These are phyloP conservation scores for Diaperis boleti DNA, from an alignment of 2,888 invertebrate genomes.

Conservation along the genomic window DNA sequence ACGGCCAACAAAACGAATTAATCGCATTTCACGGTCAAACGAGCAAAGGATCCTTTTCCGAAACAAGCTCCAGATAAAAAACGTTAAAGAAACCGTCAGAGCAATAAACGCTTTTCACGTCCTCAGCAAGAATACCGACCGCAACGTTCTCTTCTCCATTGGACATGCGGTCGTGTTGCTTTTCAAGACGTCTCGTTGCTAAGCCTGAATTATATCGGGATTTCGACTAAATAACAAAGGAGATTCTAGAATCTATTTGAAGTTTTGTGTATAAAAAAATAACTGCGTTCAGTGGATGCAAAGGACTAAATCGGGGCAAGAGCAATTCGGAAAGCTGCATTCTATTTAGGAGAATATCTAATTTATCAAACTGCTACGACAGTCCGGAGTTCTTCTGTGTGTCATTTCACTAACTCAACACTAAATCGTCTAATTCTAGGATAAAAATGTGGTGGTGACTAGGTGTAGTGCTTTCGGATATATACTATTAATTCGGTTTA, in stretches of 20 bases:
- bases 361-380: too few species aligned
- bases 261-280: conserved; percentile 55
- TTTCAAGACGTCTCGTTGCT: conserved; percentile 49
- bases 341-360: too few species aligned
- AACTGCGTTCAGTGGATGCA: too few species aligned
- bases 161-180: conserved; percentile 26
- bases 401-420: too few species aligned
- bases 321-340: too few species aligned
- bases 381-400: too few species aligned
- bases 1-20: conserved; percentile 37
- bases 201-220: conserved; percentile 54
- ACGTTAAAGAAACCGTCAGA: conserved; percentile 31
- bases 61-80: conserved; percentile 29
- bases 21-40: conserved; percentile 41
- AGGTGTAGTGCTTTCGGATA: too few species aligned
- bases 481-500: too few species aligned
- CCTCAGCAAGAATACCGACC: conserved; percentile 22
- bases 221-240: conserved; percentile 53
- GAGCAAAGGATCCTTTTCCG: conserved; percentile 20
- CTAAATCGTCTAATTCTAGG: too few species aligned
- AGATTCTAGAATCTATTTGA: conserved; percentile 51
- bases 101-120: conserved; percentile 33
- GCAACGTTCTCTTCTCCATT: conserved; percentile 17
- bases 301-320: too few species aligned
- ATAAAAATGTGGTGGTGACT: too few species aligned